Conservation (phyloP, 2,113 vertebrate genomes). For the Tragelaphus scriptus region DNA sequence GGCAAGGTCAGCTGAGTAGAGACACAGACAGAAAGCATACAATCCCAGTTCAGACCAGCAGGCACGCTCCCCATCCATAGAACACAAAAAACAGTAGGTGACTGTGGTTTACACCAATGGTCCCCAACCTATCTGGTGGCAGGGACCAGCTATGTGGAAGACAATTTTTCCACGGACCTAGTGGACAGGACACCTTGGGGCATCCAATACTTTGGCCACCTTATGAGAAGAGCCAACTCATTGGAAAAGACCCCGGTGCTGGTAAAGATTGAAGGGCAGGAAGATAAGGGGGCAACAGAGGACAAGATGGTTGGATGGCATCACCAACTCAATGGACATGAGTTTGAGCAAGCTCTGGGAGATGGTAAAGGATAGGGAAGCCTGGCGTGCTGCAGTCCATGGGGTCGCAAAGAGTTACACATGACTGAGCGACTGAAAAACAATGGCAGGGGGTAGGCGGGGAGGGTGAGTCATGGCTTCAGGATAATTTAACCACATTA, state of each 20-base stretch:
- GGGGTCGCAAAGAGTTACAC: not conserved
- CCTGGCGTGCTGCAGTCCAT: not conserved
- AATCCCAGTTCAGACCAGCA: not conserved
- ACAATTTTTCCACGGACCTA: not conserved
- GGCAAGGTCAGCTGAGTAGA: not conserved
- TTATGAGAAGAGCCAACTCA: not conserved
- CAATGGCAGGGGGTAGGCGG: not conserved
- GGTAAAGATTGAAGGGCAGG: not conserved
- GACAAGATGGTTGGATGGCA: not conserved
- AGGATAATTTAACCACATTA: not conserved
- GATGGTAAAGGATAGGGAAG: not conserved
- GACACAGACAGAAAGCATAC: not conserved
- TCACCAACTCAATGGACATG: not conserved
- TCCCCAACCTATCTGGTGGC: not conserved
- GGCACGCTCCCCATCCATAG: not conserved
- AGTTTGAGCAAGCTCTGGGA: not conserved
- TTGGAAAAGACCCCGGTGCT: not conserved
- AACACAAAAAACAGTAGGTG: not conserved
- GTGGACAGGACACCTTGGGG: not conserved
- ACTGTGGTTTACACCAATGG: not conserved
- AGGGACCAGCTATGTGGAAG: not conserved
- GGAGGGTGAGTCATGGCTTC: not conserved
- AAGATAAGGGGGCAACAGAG: not conserved
- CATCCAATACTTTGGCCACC: not conserved
- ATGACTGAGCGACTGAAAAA: rapidly evolving